A percentile compares a stretch with the other conserved stretches of the same genome.
Conservation (phyloP, 2,113 vertebrate genomes). For the Centropus unirufus region DNA sequence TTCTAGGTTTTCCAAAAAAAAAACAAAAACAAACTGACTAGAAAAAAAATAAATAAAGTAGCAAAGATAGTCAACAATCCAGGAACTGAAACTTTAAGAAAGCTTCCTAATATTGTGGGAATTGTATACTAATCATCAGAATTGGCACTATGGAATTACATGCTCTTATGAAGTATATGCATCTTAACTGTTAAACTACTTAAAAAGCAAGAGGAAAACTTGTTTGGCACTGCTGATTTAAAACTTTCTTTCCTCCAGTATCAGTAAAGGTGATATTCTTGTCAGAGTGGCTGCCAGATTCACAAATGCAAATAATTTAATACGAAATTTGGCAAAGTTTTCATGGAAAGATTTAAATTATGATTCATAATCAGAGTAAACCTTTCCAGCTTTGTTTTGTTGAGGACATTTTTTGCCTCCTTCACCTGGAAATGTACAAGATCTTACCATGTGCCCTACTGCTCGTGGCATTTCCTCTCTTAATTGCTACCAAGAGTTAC, state of each 20-base stretch:
- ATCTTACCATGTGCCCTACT: not conserved
- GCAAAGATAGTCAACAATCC: not conserved
- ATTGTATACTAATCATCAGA: not conserved
- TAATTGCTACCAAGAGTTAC: not conserved
- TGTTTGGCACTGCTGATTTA: not conserved
- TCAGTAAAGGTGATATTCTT: not conserved
- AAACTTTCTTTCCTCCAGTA: not conserved
- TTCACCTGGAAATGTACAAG: not conserved
- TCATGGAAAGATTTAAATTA: not conserved
- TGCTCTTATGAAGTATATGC: not conserved
- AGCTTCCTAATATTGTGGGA: not conserved
- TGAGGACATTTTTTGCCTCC: not conserved
- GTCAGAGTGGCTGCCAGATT: not conserved
- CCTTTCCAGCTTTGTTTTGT: not conserved
- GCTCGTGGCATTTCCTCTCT: not conserved
- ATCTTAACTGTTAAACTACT: not conserved
- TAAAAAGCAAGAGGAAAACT: not conserved
- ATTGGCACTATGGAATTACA: not conserved
- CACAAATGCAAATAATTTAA: not conserved
- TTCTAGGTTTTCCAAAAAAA: not conserved
- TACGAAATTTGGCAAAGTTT: not conserved
- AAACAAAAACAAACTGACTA: not conserved
- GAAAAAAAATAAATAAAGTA: not conserved
- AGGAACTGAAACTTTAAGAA: not conserved
- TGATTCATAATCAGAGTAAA: not conserved